phyloP scores from a whole-genome alignment of 2,113 vertebrate species.

The Genyomyrus donnyi region DNA sequence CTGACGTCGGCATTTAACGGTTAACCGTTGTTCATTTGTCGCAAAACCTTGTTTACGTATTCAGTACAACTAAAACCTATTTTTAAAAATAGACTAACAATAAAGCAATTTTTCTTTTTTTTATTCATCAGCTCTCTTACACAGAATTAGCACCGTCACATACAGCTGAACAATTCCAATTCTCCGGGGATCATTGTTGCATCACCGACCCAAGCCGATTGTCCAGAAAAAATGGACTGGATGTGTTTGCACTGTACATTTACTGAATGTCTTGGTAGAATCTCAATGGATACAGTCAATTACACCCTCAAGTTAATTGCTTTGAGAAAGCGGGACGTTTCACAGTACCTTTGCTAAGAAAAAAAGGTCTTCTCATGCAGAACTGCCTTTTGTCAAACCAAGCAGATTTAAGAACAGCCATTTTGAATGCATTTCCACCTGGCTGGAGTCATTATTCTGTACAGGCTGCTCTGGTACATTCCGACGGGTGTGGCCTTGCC shows the following conservation, averaged over 20 bases:
- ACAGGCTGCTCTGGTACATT: background rate
- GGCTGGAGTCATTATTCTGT: background rate
- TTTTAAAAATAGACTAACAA: background rate
- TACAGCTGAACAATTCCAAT: background rate
- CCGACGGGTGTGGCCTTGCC: too few species aligned
- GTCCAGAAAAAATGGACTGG: background rate
- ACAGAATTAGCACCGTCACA: background rate
- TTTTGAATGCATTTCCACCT: background rate
- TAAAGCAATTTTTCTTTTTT: background rate
- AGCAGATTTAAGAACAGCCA: background rate
- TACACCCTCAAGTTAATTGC: background rate
- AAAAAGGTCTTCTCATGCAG: background rate
- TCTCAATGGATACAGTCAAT: background rate
- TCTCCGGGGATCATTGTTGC: background rate
- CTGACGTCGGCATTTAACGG: background rate
- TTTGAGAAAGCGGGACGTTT: conserved; percentile 8
- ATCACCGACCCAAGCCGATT: background rate
- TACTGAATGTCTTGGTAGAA: background rate
- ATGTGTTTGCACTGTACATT: background rate
- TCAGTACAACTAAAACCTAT: background rate
- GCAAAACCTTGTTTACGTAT: background rate
- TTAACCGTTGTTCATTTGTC: background rate
- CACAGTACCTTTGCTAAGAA: background rate
- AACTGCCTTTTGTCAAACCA: background rate
- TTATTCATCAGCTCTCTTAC: background rate